phyloP scores from a whole-genome alignment of 2,113 vertebrate species.

The Glareola pratincola region DNA sequence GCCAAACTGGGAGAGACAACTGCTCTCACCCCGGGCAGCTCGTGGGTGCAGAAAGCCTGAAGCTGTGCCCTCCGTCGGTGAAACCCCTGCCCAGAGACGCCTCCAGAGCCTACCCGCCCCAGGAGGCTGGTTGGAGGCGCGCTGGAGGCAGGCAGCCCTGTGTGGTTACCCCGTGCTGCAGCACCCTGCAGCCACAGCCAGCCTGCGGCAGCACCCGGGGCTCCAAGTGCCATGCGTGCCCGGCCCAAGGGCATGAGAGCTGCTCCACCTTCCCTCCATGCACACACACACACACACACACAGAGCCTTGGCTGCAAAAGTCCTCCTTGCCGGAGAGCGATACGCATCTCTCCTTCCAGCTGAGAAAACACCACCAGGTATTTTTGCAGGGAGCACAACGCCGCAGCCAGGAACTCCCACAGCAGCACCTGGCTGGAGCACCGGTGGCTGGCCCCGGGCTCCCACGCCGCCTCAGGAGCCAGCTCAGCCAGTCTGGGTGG shows the following conservation, averaged over 20 bases:
- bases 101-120: background rate
- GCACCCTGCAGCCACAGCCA: background rate
- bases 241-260: background rate
- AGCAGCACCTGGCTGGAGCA: conserved; percentile 15
- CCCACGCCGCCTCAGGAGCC: background rate
- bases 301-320: background rate
- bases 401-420: conserved; percentile 4
- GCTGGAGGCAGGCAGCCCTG: background rate
- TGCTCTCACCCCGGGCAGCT: background rate
- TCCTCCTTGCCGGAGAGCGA: background rate
- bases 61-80: background rate
- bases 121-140: background rate
- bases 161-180: background rate
- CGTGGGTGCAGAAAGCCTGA: background rate
- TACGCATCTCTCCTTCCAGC: conserved; percentile 2
- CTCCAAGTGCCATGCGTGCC: background rate
- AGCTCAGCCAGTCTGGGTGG: conserved; percentile 26
- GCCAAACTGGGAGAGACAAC: background rate
- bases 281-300: background rate
- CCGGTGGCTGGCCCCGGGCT: background rate
- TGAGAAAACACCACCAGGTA: background rate
- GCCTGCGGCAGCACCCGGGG: background rate
- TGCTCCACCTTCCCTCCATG: background rate
- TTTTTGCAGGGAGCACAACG: background rate
- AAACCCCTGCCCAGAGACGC: background rate